These are phyloP conservation scores for Leptosomus discolor DNA, from an alignment of 2,113 vertebrate species.

Conservation along the genomic window DNA sequence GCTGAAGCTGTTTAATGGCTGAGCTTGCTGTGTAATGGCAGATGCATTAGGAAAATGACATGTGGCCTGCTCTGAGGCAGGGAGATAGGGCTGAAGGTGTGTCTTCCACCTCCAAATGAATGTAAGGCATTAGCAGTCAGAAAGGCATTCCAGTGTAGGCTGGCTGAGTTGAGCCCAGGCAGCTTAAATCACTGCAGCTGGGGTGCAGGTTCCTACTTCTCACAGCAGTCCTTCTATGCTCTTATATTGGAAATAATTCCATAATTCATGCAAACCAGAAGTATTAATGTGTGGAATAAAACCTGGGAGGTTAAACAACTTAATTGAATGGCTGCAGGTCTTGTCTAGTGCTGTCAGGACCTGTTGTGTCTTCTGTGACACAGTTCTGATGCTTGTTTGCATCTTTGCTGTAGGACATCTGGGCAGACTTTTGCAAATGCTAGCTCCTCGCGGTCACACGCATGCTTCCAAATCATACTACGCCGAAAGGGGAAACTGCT, in stretches of 20 bases:
- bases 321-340: not conserved
- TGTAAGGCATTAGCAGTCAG: not conserved
- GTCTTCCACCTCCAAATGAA: not conserved
- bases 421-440: conserved; percentile 94
- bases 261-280: not conserved
- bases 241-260: not conserved
- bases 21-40: not conserved
- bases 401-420: conserved; percentile 82
- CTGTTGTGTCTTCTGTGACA: not conserved
- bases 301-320: not conserved
- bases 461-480: conserved; percentile 91
- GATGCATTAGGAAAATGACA: not conserved
- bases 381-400: not conserved
- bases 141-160: not conserved
- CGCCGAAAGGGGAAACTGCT: conserved; percentile 78
- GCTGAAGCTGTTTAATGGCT: not conserved
- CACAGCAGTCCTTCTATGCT: not conserved
- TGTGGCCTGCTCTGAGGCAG: not conserved
- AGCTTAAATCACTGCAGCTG: not conserved
- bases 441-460: conserved; percentile 93
- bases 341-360: not conserved
- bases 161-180: not conserved
- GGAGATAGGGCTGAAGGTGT: not conserved
- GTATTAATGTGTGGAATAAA: not conserved
- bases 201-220: not conserved